Percentiles rank a stretch among this genome's conserved stretches.
Evolutionary conservation across 2,113 vertebrate species (phyloP).

Genomic region (Nothoprocta perdicaria): DNA sequence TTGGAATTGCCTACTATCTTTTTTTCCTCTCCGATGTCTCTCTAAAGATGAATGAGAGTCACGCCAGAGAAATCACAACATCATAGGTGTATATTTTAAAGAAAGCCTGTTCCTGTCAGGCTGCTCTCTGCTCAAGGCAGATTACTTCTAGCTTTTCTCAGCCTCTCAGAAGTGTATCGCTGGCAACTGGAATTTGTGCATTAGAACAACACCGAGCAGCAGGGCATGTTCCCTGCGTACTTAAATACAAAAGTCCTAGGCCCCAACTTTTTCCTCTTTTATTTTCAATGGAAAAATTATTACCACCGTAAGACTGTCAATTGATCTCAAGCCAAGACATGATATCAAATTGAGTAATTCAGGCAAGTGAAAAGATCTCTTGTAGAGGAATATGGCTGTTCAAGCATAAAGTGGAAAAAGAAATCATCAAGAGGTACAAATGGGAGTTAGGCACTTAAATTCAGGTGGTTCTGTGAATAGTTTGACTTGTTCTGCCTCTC

Average conservation of each 20-base stretch:
- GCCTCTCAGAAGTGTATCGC: background rate
- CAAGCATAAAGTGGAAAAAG: background rate
- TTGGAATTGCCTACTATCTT: background rate
- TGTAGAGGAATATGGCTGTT: background rate
- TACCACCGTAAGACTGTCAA: background rate
- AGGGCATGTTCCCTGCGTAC: background rate
- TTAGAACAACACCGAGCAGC: fast-evolving
- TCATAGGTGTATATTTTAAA: background rate
- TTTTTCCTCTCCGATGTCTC: background rate
- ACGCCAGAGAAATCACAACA: background rate
- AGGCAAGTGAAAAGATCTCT: background rate
- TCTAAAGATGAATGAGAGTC: background rate
- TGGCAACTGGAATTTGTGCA: background rate
- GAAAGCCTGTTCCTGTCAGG: background rate
- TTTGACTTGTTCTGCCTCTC: background rate
- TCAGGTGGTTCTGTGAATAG: background rate
- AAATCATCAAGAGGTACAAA: background rate
- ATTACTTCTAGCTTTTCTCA: background rate
- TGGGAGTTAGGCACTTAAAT: background rate
- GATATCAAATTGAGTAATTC: background rate
- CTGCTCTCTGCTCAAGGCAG: background rate
- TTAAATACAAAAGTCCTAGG: background rate
- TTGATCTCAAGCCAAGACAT: background rate
- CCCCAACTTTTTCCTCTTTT: background rate
- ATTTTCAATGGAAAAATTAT: background rate